Conservation (phyloP, 92 coral and sea anemone species). For the Metridium senile region DNA sequence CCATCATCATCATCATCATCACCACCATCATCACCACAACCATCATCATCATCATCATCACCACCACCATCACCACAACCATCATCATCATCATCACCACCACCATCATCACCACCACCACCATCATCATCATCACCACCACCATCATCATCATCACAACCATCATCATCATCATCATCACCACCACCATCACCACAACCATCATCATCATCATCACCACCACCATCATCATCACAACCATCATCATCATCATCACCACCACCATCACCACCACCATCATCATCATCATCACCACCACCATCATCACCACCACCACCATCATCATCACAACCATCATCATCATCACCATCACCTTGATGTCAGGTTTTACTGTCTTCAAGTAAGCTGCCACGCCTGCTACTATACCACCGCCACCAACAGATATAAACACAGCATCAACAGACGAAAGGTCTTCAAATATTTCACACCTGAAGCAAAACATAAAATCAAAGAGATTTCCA, state of each 20-base stretch:
- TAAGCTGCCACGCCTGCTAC: slow-evolving; percentile 83
- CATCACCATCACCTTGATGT: slow-evolving; percentile 64
- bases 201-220: too few species aligned
- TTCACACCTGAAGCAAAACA: slow-evolving; percentile 56
- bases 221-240: not conserved
- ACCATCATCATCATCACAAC: not conserved
- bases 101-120: not conserved
- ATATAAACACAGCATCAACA: slow-evolving; percentile 83
- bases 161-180: not conserved
- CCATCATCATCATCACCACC: too few species aligned
- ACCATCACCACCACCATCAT: not conserved
- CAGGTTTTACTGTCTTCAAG: slow-evolving; percentile 74
- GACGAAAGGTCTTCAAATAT: slow-evolving; percentile 79
- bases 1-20: slow-evolving; percentile 4
- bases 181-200: too few species aligned
- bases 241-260: not conserved
- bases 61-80: not conserved
- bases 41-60: too few species aligned
- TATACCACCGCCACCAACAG: slow-evolving; percentile 96
- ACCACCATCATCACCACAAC: not conserved
- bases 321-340: not conserved
- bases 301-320: not conserved
- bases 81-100: slow-evolving; percentile 29
- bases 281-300: not conserved
- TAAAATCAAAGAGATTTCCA: not conserved